A percentile compares a stretch with the other conserved stretches of the same genome.
Evolutionary conservation across 2,113 vertebrate species (phyloP).

Genomic region (Rallus limicola): DNA sequence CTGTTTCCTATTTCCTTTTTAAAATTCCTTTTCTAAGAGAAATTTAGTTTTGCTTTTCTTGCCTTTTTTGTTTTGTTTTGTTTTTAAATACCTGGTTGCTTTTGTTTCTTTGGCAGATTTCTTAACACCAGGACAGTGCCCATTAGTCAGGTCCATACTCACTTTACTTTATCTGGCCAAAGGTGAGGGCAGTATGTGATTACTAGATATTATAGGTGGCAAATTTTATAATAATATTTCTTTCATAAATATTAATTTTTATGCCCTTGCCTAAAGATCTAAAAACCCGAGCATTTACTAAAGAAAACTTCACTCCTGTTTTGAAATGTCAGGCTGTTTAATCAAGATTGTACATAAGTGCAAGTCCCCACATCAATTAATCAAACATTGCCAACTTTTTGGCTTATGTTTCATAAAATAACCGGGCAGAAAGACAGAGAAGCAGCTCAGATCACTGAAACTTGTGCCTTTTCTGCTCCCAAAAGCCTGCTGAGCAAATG

Average conservation of each 20-base stretch:
- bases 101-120: neutral
- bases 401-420: neutral
- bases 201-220: neutral
- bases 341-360: neutral
- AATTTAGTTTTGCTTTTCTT: neutral
- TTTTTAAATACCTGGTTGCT: neutral
- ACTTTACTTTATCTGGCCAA: neutral
- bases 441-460: neutral
- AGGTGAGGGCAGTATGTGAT: rapidly evolving
- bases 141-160: neutral
- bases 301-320: neutral
- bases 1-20: neutral
- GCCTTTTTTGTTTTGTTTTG: too few species aligned
- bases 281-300: neutral
- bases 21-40: neutral
- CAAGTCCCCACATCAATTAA: neutral
- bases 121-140: neutral
- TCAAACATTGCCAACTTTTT: rapidly evolving
- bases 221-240: neutral
- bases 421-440: neutral
- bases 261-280: neutral
- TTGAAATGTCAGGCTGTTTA: neutral
- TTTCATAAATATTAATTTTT: neutral
- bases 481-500: neutral
- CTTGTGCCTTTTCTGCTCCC: neutral